Percentiles rank a stretch among this genome's conserved stretches.
Conservation (phyloP, 2,797 vertebrate genomes). For the Melanotaenia boesemani region DNA sequence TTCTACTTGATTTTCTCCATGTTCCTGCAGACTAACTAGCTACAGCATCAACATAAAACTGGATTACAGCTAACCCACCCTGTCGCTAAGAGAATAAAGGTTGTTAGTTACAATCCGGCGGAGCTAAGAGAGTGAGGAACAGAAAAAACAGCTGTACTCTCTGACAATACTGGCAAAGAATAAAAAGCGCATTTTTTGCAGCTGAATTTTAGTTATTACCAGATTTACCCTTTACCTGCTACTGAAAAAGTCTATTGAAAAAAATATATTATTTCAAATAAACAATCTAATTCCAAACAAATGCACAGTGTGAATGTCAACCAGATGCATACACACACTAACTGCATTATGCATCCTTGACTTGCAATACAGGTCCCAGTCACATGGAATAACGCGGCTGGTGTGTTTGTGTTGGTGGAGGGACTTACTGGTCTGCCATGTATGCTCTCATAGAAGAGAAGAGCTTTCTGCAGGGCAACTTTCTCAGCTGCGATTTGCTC, state of each 20-base stretch:
- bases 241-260: not conserved
- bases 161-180: conserved; percentile 5
- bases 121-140: not conserved
- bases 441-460: conserved; percentile 95
- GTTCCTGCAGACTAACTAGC: not conserved
- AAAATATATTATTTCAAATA: not conserved
- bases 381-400: not conserved
- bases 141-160: conserved; percentile 25
- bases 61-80: conserved; percentile 35
- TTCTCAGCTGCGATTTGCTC: conserved; percentile 97
- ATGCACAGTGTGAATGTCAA: not conserved
- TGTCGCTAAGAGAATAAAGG: conserved; percentile 19
- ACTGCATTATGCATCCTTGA: conserved; percentile 53
- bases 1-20: not conserved
- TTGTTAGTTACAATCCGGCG: conserved; percentile 14
- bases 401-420: not conserved
- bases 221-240: not conserved
- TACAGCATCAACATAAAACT: conserved; percentile 25
- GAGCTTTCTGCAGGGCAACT: conserved; percentile 94
- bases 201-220: conserved; percentile 10
- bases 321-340: conserved; percentile 10
- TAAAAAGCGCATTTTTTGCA: conserved; percentile 16
- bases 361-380: conserved; percentile 61
- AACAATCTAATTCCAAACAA: not conserved
- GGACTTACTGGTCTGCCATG: conserved; percentile 94